Base-by-base conservation (phyloP, 1,140 invertebrate species). In the Drosophila setifemur region DNA sequence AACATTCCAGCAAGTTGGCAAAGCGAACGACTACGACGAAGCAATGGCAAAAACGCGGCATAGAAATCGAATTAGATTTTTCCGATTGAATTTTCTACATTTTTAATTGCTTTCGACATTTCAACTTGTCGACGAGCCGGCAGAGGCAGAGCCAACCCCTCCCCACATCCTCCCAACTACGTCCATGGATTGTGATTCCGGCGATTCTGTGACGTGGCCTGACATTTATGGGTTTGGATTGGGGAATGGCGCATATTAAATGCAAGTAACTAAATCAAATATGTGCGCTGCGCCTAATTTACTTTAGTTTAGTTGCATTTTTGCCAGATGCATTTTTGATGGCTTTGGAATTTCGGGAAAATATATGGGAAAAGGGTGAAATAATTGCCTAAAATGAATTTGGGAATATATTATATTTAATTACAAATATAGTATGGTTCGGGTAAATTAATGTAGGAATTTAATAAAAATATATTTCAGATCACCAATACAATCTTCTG, bases 41-140 rank as follows among this genome's bases (percentile, higher is more conserved):
- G 61, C 77, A 79, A 81, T 77, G 78, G 78, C 78, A 78, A 85
- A 64, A 85, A 85, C 78, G 81, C 78, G 79, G 74, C 79, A 85
- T 85, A 79, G 82, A 86, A 86, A 86, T 86, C 68, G 81, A 86
- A 86, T 86, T 86, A 86, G 81, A 86, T 86, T 86, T 86, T 86
- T 82, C 82, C 81, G 81, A 86, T 86, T 86, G 81, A 86, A 81
- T 86, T 86, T 86, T 86, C 81, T 86, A 86, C 81, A 86, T 87
- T 86, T 85, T 86, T 86, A 86, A 86, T 86, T 86, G 81, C 82
- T 86, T 86, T 86, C 81, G 82, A 87, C 82, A 52, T 86, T 86
- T 86, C 67, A 81, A 86, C 75, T 86, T 87, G 78, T 86, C 82
- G 81, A 75, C 52, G 54, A 49, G 53, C 37, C 52, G 21, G 21